Conservation (phyloP, 2,797 vertebrate genomes). For the Gymnodraco acuticeps region DNA sequence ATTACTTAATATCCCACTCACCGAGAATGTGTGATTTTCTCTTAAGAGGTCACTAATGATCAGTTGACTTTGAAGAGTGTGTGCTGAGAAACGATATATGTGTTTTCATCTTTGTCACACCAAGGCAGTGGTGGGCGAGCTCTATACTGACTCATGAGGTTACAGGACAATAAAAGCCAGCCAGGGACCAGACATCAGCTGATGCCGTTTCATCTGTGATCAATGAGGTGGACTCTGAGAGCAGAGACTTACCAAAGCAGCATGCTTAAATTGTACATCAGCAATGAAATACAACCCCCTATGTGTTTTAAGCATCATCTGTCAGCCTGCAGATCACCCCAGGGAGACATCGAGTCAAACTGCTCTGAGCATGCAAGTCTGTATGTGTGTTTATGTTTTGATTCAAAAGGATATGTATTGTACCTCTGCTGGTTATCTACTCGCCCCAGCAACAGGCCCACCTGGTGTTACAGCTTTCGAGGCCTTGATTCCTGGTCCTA, state of each 20-base stretch:
- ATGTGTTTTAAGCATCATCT: slow-evolving; percentile 16
- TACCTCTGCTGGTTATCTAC: slow-evolving; percentile 42
- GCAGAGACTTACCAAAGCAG: slow-evolving; percentile 45
- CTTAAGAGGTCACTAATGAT: background rate
- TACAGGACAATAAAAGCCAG: slow-evolving; percentile 36
- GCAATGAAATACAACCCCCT: slow-evolving; percentile 58
- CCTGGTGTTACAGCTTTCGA: slow-evolving; percentile 46
- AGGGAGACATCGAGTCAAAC: slow-evolving; percentile 28
- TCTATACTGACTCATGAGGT: slow-evolving; percentile 41
- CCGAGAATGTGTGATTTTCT: slow-evolving; percentile 6
- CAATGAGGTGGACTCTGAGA: slow-evolving; percentile 52
- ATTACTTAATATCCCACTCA: too few relatives aligned
- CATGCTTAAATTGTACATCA: slow-evolving; percentile 60
- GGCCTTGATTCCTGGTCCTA: slow-evolving; percentile 38
- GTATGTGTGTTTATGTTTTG: slow-evolving; percentile 30
- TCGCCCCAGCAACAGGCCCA: slow-evolving; percentile 50
- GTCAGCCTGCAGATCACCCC: slow-evolving; percentile 37
- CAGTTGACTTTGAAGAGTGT: background rate
- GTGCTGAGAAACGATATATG: background rate
- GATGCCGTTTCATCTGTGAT: slow-evolving; percentile 42
- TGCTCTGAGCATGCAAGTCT: slow-evolving; percentile 1
- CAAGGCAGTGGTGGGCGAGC: background rate
- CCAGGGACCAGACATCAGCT: slow-evolving; percentile 46
- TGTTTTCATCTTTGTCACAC: background rate
- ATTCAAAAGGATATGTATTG: slow-evolving; percentile 30